phyloP scores from a whole-genome alignment of 1,140 invertebrate genomes.

The Anagrus nilaparvatae region DNA sequence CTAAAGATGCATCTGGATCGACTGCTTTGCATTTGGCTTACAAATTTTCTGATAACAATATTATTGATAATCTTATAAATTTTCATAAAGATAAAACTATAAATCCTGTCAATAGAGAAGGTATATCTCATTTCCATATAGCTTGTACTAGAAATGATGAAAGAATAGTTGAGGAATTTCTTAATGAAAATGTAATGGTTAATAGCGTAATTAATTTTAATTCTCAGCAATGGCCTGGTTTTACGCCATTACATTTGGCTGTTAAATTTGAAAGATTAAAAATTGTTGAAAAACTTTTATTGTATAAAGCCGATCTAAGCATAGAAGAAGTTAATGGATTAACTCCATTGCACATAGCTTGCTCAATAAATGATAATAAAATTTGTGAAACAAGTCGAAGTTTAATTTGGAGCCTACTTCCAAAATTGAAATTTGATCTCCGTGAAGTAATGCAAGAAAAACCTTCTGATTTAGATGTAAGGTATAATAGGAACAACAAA shows the following conservation, averaged over 20 bases:
- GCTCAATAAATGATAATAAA: conserved; percentile 7
- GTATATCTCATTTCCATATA: conserved; percentile 12
- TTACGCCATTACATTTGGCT: conserved; percentile 14
- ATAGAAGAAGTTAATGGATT: conserved; percentile 5
- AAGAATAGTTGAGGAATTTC: conserved; percentile 1
- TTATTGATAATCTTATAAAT: too few species aligned
- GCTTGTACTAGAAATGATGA: conserved; percentile 8
- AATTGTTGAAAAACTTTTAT: conserved; percentile 5
- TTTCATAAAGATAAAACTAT: too few species aligned
- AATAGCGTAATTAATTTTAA: conserved; percentile 3
- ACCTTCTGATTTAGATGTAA: background rate
- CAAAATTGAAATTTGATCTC: background rate
- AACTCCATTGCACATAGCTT: conserved; percentile 9
- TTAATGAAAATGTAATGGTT: conserved; percentile 4
- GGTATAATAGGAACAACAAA: background rate
- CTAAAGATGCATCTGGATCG: background rate
- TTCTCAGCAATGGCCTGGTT: conserved; percentile 7
- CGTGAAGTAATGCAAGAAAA: background rate
- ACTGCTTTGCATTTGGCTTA: conserved; percentile 9
- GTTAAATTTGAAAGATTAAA: conserved; percentile 2
- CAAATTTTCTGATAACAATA: too few species aligned
- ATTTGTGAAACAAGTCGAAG: conserved; percentile 3
- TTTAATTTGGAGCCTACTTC: too few species aligned
- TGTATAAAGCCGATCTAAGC: background rate
- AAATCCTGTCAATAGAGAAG: conserved; percentile 1